A percentile compares a stretch with the other conserved stretches of the same genome.
phyloP scores from a whole-genome alignment of 2,888 invertebrate species.

The Amphipyra berbera region DNA sequence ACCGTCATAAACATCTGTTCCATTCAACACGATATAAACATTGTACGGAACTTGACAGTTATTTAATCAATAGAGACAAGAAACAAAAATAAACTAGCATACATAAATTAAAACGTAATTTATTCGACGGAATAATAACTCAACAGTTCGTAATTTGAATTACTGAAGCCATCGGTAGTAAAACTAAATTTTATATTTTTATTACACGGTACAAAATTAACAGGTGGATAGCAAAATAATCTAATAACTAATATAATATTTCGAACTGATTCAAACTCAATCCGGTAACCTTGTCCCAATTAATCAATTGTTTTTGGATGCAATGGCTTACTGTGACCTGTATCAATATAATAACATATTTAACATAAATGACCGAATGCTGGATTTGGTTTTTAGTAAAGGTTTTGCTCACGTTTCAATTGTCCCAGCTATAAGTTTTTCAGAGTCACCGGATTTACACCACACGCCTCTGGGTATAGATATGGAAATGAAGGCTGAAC shows the following conservation, averaged over 20 bases:
- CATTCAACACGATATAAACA: conserved; percentile 27
- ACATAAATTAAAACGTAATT: neutral
- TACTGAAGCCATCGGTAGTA: conserved; percentile 1
- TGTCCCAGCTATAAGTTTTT: too few relatives aligned
- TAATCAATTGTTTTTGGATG: too few relatives aligned
- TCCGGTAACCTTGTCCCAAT: conserved; percentile 86
- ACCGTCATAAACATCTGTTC: conserved; percentile 44
- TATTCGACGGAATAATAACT: neutral
- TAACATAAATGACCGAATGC: too few relatives aligned
- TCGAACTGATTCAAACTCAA: conserved; percentile 68
- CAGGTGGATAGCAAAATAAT: conserved; percentile 32
- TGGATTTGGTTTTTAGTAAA: too few relatives aligned
- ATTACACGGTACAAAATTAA: conserved; percentile 22
- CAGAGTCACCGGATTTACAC: too few relatives aligned
- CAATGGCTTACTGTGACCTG: too few relatives aligned
- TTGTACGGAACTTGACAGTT: conserved; percentile 20
- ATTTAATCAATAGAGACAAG: conserved; percentile 36
- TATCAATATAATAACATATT: too few relatives aligned
- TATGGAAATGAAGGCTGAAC: too few relatives aligned
- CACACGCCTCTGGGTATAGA: too few relatives aligned
- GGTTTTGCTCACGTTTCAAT: too few relatives aligned
- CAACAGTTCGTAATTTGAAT: neutral
- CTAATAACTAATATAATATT: conserved; percentile 35
- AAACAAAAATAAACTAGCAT: conserved; percentile 11
- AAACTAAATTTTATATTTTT: conserved; percentile 6